Evolutionary conservation across 1,140 invertebrate species (phyloP).

Genomic region (Pseudoatta argentina): DNA sequence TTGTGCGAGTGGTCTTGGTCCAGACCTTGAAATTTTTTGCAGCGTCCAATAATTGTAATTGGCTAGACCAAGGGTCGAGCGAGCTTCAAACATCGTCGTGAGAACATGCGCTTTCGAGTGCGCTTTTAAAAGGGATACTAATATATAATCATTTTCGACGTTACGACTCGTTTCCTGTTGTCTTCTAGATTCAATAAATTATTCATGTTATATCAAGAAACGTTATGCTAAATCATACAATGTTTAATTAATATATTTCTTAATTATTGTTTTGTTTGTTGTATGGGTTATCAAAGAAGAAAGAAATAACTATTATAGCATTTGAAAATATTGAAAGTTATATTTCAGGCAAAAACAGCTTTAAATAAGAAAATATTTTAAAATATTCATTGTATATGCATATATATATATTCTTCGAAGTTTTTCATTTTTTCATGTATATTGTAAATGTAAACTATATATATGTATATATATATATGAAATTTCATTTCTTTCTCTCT

Average conservation of each 20-base stretch:
- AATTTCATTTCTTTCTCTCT: no score
- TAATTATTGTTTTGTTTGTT: background rate
- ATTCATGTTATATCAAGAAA: background rate
- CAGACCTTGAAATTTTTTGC: conserved; percentile 66
- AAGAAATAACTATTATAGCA: background rate
- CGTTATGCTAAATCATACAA: background rate
- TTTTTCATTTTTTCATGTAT: no score
- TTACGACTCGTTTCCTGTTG: conserved; percentile 60
- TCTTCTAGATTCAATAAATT: background rate
- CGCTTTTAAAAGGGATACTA: conserved; percentile 63
- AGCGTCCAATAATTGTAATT: conserved; percentile 63
- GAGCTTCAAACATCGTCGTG: conserved; percentile 46
- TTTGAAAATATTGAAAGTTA: background rate
- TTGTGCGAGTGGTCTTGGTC: background rate
- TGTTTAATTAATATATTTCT: background rate
- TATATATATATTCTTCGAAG: background rate
- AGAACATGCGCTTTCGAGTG: conserved; percentile 55
- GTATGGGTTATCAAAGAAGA: background rate
- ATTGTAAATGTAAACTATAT: no score
- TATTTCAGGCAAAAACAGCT: background rate
- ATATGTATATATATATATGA: no score
- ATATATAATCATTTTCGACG: conserved; percentile 43
- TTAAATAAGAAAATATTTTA: conserved; percentile 1
- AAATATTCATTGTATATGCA: background rate
- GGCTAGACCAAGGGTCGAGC: conserved; percentile 66